Evolutionary conservation across 2,888 invertebrate genomes (phyloP).

Genomic region (Thecophora atra): DNA sequence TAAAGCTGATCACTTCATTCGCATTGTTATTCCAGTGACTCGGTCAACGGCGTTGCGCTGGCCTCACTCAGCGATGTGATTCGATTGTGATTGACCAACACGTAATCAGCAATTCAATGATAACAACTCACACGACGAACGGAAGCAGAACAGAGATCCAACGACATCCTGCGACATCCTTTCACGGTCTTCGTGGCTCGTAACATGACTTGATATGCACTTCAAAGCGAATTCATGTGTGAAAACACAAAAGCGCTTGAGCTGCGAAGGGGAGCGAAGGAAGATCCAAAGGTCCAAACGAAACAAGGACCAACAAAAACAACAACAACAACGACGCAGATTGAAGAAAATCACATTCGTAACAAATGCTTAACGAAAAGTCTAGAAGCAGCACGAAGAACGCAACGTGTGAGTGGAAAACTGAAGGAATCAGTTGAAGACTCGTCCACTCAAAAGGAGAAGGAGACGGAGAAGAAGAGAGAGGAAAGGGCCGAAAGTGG

Average conservation of each 20-base stretch:
- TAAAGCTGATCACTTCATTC: constrained; percentile 26
- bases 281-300: not conserved
- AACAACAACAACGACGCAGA: not conserved
- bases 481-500: no score
- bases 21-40: not conserved
- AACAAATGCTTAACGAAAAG: not conserved
- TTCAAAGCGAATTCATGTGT: constrained; percentile 24
- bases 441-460: not conserved
- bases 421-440: not conserved
- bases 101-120: constrained; percentile 35
- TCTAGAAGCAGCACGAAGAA: not conserved
- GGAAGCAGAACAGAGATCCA: not conserved
- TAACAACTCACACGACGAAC: constrained; percentile 10
- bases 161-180: not conserved
- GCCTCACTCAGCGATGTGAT: constrained; percentile 17
- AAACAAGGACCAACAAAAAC: not conserved
- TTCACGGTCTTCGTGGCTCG: not conserved
- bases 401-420: not conserved
- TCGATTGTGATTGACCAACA: constrained; percentile 31
- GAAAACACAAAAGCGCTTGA: constrained; percentile 3
- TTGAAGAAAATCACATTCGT: constrained; percentile 2
- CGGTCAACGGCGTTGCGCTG: not conserved
- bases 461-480: not conserved
- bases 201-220: constrained; percentile 9
- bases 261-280: not conserved